Percentiles rank a stretch among this genome's conserved stretches.
These are phyloP conservation scores for Myotis vivesi DNA, from an alignment of 2,797 vertebrate genomes.

Conservation along the genomic window DNA sequence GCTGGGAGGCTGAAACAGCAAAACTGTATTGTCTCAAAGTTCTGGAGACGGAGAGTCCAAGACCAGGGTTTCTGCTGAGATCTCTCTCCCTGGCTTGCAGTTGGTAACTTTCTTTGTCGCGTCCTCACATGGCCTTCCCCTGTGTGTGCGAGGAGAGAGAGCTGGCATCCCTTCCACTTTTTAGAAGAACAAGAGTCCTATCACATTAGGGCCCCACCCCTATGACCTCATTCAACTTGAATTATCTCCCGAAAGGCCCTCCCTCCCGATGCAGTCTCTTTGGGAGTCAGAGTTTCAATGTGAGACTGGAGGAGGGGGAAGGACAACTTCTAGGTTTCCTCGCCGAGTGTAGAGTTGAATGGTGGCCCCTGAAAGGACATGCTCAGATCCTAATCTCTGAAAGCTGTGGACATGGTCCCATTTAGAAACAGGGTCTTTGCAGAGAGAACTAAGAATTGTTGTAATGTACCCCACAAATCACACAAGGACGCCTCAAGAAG, in stretches of 20 bases:
- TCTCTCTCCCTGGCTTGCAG: not conserved
- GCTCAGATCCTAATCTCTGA: too few relatives aligned
- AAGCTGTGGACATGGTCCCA: not conserved
- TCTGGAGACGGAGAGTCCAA: not conserved
- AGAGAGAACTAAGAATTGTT: not conserved
- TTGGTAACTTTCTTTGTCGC: fast-evolving
- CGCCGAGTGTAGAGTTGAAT: not conserved
- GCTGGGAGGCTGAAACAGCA: not conserved
- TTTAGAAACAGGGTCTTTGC: not conserved
- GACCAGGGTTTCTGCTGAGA: not conserved
- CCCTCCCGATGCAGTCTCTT: not conserved
- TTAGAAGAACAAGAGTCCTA: not conserved
- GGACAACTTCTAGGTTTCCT: not conserved
- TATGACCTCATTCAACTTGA: not conserved
- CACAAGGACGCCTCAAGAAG: too few relatives aligned
- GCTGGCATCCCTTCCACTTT: not conserved
- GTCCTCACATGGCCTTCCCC: not conserved
- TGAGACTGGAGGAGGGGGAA: not conserved
- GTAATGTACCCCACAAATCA: too few relatives aligned
- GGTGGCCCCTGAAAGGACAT: not conserved
- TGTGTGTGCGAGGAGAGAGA: not conserved
- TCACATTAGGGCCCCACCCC: not conserved
- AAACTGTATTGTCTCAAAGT: not conserved
- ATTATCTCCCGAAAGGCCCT: not conserved
- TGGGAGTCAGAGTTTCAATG: not conserved